phyloP scores from a whole-genome alignment of 2,113 vertebrate genomes.

The Malaclemys terrapin region DNA sequence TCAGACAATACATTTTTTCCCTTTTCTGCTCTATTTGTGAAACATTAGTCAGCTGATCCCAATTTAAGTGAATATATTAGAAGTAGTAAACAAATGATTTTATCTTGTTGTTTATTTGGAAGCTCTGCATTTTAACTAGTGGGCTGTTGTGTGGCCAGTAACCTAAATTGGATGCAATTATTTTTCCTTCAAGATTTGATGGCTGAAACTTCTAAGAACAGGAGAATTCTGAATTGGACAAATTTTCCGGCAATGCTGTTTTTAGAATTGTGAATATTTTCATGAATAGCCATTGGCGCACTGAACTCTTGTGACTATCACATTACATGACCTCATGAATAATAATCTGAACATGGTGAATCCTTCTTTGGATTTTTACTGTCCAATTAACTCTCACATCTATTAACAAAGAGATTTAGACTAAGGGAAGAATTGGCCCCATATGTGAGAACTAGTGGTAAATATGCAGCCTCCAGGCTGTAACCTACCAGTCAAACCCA shows the following conservation, averaged over 20 bases:
- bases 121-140: neutral
- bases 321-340: slow-evolving; percentile 43
- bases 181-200: neutral
- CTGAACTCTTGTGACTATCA: slow-evolving; percentile 44
- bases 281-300: slow-evolving; percentile 23
- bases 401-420: slow-evolving; percentile 46
- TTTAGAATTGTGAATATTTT: neutral
- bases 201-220: neutral
- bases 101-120: neutral
- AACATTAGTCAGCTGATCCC: neutral
- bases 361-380: slow-evolving; percentile 39
- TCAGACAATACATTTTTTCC: neutral
- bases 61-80: neutral
- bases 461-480: neutral
- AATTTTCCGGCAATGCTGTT: neutral
- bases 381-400: slow-evolving; percentile 33
- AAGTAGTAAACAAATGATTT: neutral
- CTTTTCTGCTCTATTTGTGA: neutral
- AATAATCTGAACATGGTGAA: slow-evolving; percentile 35
- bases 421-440: slow-evolving; percentile 61
- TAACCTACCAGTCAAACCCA: neutral
- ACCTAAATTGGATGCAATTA: neutral
- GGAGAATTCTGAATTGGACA: neutral
- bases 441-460: slow-evolving; percentile 64
- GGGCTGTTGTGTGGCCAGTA: neutral